Evolutionary conservation across 2,113 vertebrate genomes (phyloP), one percentile per base, ranked within the genome.

Genomic region (Channa argus): DNA sequence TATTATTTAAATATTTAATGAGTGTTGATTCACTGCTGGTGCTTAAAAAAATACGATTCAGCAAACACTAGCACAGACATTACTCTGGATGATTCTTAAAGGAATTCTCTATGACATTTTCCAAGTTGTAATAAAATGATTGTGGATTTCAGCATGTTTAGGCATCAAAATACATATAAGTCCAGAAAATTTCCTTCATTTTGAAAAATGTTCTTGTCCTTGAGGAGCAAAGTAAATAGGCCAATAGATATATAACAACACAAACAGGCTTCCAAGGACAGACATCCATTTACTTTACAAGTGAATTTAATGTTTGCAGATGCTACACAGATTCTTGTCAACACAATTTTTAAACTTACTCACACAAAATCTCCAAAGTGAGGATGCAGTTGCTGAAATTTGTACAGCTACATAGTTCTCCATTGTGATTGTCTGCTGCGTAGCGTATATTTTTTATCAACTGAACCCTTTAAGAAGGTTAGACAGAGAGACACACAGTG

Each of bases 121-220:
- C 53, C 5, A 51, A 53, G 7, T 56, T 51, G 9, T 7, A 33
- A 39, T 59, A 0, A 62, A 54, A 63, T 39, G 1, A 52, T 5
- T 43, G 45, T 12, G 56, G 9, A 63, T 39, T 33, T 56, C 34
- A 67, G 33, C 12, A 46, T 52, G 56, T 24, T 41, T 1, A n/a
- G 53, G 5, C n/a, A 12, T 59, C 46, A 10, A 33, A 10, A 41
- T 69, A 24, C 49, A 46, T 41, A 37, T 5, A 45, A 51, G 12
- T 65, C 14, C 49, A 49, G 15, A 74, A 66, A 64, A 60, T 14
- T 58, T 67, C 34, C 49, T 56, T n/a, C 5, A 6, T 39, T 60
- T 5, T 7, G 37, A n/a, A 41, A 2, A 9, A 36, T 79, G 58
- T 52, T 65, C 3, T 36, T 63, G 43, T 66, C 55, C 34, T 66